phyloP scores from a whole-genome alignment of 2,888 invertebrate species.

The Chloromyia formosa region DNA sequence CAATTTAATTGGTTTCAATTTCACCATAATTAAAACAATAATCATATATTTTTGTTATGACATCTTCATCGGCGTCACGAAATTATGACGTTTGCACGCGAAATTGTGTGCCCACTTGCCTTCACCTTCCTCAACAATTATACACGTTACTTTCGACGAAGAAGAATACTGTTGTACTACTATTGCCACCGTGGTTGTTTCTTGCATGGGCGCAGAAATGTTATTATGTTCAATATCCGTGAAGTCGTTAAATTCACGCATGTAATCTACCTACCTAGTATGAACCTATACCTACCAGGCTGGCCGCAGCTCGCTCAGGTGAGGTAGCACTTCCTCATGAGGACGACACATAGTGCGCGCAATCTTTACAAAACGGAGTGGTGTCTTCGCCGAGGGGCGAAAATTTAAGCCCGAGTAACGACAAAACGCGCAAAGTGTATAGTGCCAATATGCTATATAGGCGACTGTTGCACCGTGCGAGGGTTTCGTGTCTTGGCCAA shows the following conservation, averaged over 20 bases:
- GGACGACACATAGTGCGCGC: conserved; percentile 12
- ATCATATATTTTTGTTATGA: conserved; percentile 28
- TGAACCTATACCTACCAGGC: too few relatives aligned
- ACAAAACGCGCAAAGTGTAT: conserved; percentile 5
- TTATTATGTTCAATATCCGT: conserved; percentile 27
- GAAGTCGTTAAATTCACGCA: conserved; percentile 33
- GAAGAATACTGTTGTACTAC: not conserved
- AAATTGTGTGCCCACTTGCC: conserved; percentile 8
- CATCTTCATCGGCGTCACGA: conserved; percentile 34
- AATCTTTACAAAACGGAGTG: conserved; percentile 32
- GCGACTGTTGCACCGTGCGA: not conserved
- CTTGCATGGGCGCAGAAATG: not conserved
- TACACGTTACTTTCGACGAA: not conserved
- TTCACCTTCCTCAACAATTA: not conserved
- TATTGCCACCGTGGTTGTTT: not conserved
- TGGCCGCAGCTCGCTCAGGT: not conserved
- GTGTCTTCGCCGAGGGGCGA: not conserved
- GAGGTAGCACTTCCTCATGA: conserved; percentile 20
- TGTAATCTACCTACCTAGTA: not conserved
- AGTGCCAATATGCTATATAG: not conserved
- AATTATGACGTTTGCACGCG: conserved; percentile 42
- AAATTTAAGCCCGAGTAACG: not conserved
- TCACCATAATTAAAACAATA: conserved; percentile 14
- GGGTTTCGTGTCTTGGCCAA: conserved; percentile 25
- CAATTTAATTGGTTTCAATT: not conserved